Evolutionary conservation across 1,140 invertebrate species (phyloP).

Genomic region (Eumaeus atala): DNA sequence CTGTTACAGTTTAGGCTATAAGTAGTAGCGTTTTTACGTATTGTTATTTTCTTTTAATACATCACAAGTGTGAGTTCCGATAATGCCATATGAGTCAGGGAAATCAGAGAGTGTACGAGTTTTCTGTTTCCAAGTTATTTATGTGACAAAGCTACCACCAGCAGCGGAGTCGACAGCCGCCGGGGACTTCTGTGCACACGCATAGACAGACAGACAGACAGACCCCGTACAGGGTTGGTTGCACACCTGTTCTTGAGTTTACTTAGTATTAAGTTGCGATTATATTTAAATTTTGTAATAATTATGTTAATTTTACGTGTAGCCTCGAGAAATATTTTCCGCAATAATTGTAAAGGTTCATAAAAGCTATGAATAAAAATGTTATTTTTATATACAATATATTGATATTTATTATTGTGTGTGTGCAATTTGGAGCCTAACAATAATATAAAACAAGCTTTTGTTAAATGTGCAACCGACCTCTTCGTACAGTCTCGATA

Average conservation of each 20-base stretch:
- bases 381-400: no score
- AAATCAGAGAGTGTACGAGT: conserved; percentile 50
- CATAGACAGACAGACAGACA: conserved; percentile 19
- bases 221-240: not conserved
- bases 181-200: conserved; percentile 66
- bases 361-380: no score
- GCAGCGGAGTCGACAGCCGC: conserved; percentile 54
- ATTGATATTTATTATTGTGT: no score
- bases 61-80: conserved; percentile 29
- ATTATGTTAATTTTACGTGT: no score
- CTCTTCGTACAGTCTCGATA: conserved; percentile 28
- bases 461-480: conserved; percentile 24
- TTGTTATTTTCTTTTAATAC: conserved; percentile 10
- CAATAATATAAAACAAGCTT: not conserved
- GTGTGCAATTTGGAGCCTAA: no score
- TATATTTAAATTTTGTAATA: no score
- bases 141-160: conserved; percentile 63
- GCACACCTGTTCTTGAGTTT: no score
- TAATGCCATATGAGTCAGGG: conserved; percentile 31
- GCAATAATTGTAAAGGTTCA: no score
- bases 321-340: no score
- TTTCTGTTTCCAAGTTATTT: conserved; percentile 65
- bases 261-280: no score
- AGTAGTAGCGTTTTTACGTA: conserved; percentile 10
- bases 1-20: conserved; percentile 10